Evolutionary conservation across 2,113 vertebrate species (phyloP).

Genomic region (Phocoena sinus): DNA sequence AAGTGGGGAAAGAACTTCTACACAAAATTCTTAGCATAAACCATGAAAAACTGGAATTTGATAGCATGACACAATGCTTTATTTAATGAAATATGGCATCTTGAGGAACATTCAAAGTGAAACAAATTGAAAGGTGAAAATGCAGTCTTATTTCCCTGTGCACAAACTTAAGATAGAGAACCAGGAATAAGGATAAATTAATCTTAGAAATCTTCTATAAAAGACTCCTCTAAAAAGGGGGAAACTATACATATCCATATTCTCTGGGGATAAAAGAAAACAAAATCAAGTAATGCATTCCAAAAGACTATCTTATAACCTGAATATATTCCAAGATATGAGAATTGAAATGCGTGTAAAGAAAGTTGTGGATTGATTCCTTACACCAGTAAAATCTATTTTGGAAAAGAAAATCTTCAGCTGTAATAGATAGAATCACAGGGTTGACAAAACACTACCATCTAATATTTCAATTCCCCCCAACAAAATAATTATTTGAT

Average conservation of each 20-base stretch:
- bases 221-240: background rate
- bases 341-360: slow-evolving; percentile 15
- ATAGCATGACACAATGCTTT: slow-evolving; percentile 14
- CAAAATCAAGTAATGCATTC: slow-evolving; percentile 23
- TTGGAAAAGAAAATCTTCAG: slow-evolving; percentile 48
- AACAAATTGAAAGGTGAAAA: slow-evolving; percentile 43
- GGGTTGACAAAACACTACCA: background rate
- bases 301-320: slow-evolving; percentile 44
- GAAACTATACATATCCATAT: slow-evolving; percentile 28
- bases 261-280: background rate
- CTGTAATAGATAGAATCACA: slow-evolving; percentile 4
- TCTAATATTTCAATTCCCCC: background rate
- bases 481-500: background rate
- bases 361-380: slow-evolving; percentile 23
- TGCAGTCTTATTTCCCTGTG: background rate
- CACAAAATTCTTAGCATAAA: slow-evolving; percentile 42
- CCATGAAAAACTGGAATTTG: slow-evolving; percentile 32
- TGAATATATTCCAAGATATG: slow-evolving; percentile 16
- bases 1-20: background rate
- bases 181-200: slow-evolving; percentile 21
- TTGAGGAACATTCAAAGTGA: background rate
- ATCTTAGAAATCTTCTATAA: slow-evolving; percentile 37
- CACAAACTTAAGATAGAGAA: slow-evolving; percentile 16
- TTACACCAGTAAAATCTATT: slow-evolving; percentile 24
- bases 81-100: slow-evolving; percentile 30